Evolutionary conservation across 2,888 invertebrate species (phyloP).

Genomic region (Euproctis similis): DNA sequence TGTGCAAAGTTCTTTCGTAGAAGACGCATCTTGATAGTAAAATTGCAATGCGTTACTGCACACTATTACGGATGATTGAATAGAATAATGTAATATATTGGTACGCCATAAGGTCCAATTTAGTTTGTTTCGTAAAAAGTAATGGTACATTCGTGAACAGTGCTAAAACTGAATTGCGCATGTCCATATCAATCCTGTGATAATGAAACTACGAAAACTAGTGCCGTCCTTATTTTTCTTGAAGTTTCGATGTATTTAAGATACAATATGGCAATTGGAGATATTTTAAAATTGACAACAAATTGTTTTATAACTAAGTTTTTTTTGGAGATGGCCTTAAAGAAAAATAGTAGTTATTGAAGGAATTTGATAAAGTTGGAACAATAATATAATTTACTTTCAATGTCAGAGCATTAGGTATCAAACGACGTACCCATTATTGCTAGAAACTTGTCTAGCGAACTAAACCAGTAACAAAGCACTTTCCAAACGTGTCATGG

Average conservation of each 20-base stretch:
- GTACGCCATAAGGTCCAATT: slow-evolving; percentile 33
- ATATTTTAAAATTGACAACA: slow-evolving; percentile 5
- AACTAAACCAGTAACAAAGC: too few relatives aligned
- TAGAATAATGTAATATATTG: slow-evolving; percentile 35
- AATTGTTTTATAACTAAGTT: slow-evolving; percentile 18
- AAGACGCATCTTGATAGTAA: slow-evolving; percentile 48
- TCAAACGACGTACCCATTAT: too few relatives aligned
- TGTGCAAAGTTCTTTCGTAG: slow-evolving; percentile 37
- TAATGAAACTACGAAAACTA: slow-evolving; percentile 60
- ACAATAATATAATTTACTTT: too few relatives aligned
- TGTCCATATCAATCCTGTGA: slow-evolving; percentile 55
- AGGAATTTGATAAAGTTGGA: too few relatives aligned
- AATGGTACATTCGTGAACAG: slow-evolving; percentile 43
- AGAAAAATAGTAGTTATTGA: too few relatives aligned
- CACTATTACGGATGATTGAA: slow-evolving; percentile 31
- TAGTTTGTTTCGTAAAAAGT: slow-evolving; percentile 21
- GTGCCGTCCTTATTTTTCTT: slow-evolving; percentile 60
- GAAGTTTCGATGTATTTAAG: slow-evolving; percentile 31
- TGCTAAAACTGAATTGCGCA: slow-evolving; percentile 50
- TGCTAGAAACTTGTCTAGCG: too few relatives aligned
- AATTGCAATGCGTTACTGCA: slow-evolving; percentile 49
- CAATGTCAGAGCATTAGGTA: too few relatives aligned
- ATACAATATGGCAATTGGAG: slow-evolving; percentile 6
- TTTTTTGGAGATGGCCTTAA: too few relatives aligned
- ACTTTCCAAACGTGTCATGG: too few relatives aligned